A percentile compares a stretch with the other conserved stretches of the same genome.
Conservation (phyloP, 1,140 invertebrate species). For the Caenorhabditis latens region DNA sequence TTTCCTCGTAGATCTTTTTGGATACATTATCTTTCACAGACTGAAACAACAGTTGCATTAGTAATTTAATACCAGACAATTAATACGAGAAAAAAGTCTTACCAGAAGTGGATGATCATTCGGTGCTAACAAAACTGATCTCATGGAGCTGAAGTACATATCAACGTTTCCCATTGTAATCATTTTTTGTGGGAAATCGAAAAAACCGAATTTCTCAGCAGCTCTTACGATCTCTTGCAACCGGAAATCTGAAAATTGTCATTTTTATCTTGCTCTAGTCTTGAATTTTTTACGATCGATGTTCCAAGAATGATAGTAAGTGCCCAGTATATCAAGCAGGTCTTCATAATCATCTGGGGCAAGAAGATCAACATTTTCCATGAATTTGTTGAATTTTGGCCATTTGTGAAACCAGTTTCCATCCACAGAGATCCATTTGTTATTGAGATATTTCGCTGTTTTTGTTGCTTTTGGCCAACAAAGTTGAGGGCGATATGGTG, state of each 20-base stretch:
- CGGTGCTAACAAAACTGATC: neutral
- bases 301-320: conserved; percentile 13
- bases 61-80: neutral
- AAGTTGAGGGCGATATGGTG: neutral
- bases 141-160: conserved; percentile 10
- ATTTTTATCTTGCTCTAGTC: neutral
- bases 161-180: neutral
- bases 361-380: neutral
- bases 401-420: neutral
- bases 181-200: neutral
- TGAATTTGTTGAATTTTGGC: neutral
- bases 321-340: neutral
- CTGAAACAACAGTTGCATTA: neutral
- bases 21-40: neutral
- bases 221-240: neutral
- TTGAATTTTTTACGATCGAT: neutral
- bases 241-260: neutral
- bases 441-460: neutral
- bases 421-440: neutral
- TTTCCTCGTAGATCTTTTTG: neutral
- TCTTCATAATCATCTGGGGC: neutral
- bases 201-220: conserved; percentile 21
- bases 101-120: neutral
- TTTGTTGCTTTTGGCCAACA: neutral
- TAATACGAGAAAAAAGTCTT: neutral